Conservation (phyloP, 2,797 vertebrate species). For the Carduelis carduelis region DNA sequence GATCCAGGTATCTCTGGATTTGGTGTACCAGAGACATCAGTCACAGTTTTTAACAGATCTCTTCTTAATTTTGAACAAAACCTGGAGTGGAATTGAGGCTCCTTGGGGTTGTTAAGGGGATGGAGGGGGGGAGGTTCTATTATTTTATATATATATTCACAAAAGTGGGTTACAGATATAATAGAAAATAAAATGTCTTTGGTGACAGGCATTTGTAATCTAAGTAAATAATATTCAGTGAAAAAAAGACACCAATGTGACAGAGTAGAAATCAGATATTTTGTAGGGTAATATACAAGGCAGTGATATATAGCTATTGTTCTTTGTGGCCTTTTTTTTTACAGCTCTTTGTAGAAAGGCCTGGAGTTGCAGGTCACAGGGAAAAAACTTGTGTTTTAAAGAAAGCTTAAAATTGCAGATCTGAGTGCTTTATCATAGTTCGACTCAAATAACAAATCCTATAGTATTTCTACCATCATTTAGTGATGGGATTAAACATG, state of each 20-base stretch:
- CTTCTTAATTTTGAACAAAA: neutral
- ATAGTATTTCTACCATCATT: neutral
- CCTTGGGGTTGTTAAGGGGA: neutral
- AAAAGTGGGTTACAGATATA: neutral
- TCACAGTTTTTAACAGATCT: neutral
- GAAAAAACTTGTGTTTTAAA: neutral
- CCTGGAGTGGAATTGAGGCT: neutral
- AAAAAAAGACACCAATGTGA: neutral
- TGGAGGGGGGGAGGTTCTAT: fast-evolving
- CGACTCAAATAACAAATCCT: neutral
- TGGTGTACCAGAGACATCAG: neutral
- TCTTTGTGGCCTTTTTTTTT: neutral
- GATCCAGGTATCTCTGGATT: neutral
- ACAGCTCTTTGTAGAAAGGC: neutral
- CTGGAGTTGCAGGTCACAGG: neutral
- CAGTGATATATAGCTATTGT: neutral
- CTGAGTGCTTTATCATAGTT: neutral
- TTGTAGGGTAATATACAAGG: neutral
- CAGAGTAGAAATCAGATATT: neutral
- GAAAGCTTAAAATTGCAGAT: neutral
- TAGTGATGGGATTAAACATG: neutral
- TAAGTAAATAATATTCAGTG: neutral
- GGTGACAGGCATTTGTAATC: neutral
- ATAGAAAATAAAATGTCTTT: neutral
- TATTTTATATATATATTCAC: neutral